Conservation (phyloP, 23 tunicate genomes). For the Styela clava region DNA sequence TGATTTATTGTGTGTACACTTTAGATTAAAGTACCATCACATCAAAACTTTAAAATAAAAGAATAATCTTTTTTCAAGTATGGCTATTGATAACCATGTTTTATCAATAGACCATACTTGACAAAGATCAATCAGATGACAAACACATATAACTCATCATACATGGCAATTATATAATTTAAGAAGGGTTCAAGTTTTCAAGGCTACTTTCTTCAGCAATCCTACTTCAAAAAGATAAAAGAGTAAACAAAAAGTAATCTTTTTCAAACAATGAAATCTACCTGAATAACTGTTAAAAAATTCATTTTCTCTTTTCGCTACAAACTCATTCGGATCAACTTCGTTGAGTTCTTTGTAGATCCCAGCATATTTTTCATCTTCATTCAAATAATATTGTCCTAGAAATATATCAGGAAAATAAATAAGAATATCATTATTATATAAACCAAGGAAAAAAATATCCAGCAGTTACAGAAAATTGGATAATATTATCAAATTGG, state of each 20-base stretch:
- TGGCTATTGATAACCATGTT: background rate
- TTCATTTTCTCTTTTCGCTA: conserved; percentile 49
- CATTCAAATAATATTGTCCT: conserved; percentile 66
- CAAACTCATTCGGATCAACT: conserved; percentile 52
- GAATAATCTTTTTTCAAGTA: background rate
- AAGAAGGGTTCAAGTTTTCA: too few relatives aligned
- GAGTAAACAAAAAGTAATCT: background rate
- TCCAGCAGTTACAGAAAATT: background rate
- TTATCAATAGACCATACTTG: background rate
- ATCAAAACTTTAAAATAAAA: background rate
- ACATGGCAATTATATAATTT: too few relatives aligned
- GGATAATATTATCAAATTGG: too few relatives aligned
- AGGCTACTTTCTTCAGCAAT: background rate
- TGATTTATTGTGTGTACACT: background rate
- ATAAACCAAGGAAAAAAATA: background rate
- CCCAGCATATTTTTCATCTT: conserved; percentile 18
- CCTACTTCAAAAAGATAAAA: background rate
- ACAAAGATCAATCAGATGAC: too few relatives aligned
- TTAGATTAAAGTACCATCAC: background rate
- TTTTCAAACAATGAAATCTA: conserved; percentile 16
- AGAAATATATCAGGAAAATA: background rate
- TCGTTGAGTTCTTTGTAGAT: conserved; percentile 48
- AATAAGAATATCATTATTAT: background rate
- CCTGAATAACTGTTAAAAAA: conserved; percentile 71
- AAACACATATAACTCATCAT: too few relatives aligned